Evolutionary conservation across 2,888 invertebrate genomes (phyloP).

Genomic region (Lampropteryx suffumata): DNA sequence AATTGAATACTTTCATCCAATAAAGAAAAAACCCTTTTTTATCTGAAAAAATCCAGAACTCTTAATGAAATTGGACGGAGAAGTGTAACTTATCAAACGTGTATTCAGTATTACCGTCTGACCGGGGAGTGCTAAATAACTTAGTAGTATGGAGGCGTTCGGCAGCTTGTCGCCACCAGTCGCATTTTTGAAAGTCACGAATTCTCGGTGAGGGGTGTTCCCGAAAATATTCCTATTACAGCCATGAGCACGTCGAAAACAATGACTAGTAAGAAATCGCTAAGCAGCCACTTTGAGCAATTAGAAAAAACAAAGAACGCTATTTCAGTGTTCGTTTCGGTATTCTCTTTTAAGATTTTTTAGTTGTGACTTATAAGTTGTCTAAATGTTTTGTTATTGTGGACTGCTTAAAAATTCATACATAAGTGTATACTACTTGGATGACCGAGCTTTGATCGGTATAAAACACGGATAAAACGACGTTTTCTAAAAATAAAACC

Average conservation of each 20-base stretch:
- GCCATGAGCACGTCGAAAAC: slow-evolving; percentile 70
- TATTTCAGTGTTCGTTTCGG: slow-evolving; percentile 36
- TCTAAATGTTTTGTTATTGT: too few species aligned
- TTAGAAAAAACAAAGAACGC: slow-evolving; percentile 81
- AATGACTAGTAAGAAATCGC: slow-evolving; percentile 74
- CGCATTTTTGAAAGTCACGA: slow-evolving; percentile 68
- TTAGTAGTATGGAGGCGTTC: slow-evolving; percentile 34
- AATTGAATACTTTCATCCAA: not conserved
- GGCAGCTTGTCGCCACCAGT: slow-evolving; percentile 47
- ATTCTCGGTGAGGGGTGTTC: slow-evolving; percentile 58
- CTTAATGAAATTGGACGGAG: too few species aligned
- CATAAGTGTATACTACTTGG: too few species aligned
- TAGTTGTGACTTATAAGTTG: not conserved
- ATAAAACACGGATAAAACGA: too few species aligned
- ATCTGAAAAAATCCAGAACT: not conserved
- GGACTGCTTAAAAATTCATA: too few species aligned
- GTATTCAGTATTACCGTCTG: slow-evolving; percentile 4
- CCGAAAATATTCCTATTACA: slow-evolving; percentile 74
- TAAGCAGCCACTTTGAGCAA: slow-evolving; percentile 79
- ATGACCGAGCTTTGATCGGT: too few species aligned
- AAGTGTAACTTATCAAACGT: too few species aligned
- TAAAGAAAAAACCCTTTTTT: too few species aligned
- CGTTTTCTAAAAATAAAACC: too few species aligned
- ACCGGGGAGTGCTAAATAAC: slow-evolving; percentile 38
- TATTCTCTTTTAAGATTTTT: not conserved